Conservation (phyloP, 2,888 invertebrate species). For the Orthonevra nobilis region DNA sequence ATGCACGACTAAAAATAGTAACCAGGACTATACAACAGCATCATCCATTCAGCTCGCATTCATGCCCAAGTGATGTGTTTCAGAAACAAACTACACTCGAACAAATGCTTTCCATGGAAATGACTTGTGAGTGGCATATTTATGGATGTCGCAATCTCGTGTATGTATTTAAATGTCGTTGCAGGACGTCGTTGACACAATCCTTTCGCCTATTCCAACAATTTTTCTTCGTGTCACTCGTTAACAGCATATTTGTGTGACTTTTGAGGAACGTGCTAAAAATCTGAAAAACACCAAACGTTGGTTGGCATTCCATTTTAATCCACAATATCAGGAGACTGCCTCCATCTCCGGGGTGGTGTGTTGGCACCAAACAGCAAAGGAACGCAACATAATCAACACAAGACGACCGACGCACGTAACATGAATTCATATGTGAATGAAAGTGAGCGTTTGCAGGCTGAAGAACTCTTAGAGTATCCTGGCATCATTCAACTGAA, state of each 20-base stretch:
- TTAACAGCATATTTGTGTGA: constrained; percentile 48
- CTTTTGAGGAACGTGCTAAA: constrained; percentile 66
- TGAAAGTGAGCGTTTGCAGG: constrained; percentile 32
- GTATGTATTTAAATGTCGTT: constrained; percentile 63
- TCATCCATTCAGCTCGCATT: too few relatives aligned
- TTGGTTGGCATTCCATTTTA: too few relatives aligned
- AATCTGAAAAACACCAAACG: constrained; percentile 44
- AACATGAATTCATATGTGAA: constrained; percentile 65
- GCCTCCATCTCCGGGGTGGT: too few relatives aligned
- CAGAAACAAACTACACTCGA: constrained; percentile 24
- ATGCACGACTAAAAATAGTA: constrained; percentile 8
- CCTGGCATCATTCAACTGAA: constrained; percentile 59
- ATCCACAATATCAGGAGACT: constrained; percentile 16
- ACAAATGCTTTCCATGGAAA: neutral
- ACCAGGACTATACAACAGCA: constrained; percentile 8
- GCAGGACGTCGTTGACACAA: constrained; percentile 69
- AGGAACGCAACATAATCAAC: constrained; percentile 58
- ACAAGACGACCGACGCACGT: constrained; percentile 66
- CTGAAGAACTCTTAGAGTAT: constrained; percentile 9
- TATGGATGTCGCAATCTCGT: constrained; percentile 63
- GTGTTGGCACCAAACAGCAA: neutral
- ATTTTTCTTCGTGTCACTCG: constrained; percentile 5
- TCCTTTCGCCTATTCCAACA: constrained; percentile 41
- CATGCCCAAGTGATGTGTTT: constrained; percentile 22
- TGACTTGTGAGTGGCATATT: constrained; percentile 65